phyloP scores from a whole-genome alignment of 1,140 invertebrate species.

The Phthorimaea operculella region DNA sequence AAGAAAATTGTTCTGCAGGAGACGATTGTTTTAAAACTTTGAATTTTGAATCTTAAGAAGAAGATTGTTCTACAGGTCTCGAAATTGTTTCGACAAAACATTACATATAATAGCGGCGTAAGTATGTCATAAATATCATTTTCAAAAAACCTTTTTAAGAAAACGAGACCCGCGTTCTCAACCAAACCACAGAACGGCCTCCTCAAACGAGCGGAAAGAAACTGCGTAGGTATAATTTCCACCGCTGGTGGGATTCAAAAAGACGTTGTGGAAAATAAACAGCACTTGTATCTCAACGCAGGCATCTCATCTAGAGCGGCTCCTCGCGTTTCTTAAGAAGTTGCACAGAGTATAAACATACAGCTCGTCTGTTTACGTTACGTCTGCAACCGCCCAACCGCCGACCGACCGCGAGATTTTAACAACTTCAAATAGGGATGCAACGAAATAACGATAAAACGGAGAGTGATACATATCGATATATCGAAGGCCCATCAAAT shows the following conservation, averaged over 20 bases:
- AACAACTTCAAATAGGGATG: slow-evolving; percentile 24
- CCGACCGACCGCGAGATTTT: slow-evolving; percentile 20
- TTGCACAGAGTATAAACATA: slow-evolving; percentile 46
- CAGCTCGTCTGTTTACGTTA: slow-evolving; percentile 37
- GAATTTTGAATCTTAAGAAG: no score
- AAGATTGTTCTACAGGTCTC: no score
- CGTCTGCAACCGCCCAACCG: slow-evolving; percentile 21
- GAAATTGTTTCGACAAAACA: no score
- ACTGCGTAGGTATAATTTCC: slow-evolving; percentile 52
- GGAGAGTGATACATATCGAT: no score
- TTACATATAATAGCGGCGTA: no score
- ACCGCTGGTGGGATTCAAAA: slow-evolving; percentile 37
- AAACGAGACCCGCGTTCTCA: not conserved
- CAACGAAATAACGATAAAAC: no score
- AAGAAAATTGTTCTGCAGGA: no score
- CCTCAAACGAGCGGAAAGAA: slow-evolving; percentile 17
- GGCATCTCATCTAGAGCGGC: slow-evolving; percentile 47
- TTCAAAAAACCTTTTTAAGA: not conserved
- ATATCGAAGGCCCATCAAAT: no score
- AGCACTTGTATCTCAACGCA: slow-evolving; percentile 53
- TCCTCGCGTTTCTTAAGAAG: slow-evolving; percentile 49
- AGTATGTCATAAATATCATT: no score
- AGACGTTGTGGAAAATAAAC: slow-evolving; percentile 47
- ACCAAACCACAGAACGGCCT: not conserved
- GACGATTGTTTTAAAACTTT: no score